Conservation (phyloP, 2,797 vertebrate species). For the Hydrocynus forskahlii region DNA sequence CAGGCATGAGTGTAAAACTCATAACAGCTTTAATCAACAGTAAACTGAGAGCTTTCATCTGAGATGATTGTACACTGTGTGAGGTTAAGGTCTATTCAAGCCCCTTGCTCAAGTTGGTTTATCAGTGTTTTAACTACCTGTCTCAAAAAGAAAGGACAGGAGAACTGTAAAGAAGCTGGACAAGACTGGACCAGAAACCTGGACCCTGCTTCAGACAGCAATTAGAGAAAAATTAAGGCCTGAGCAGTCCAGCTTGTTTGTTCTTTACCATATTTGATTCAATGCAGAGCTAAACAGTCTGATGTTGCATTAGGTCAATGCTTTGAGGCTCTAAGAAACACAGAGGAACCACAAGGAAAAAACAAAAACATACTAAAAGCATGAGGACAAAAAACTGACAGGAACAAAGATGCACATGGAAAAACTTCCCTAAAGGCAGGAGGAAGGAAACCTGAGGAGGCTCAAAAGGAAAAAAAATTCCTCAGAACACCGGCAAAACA, state of each 20-base stretch:
- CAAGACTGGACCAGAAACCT: not conserved
- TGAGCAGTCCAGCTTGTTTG: not conserved
- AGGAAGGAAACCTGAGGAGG: no score
- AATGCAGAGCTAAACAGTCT: not conserved
- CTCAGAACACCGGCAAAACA: no score
- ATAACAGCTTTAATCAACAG: not conserved
- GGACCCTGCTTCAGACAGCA: not conserved
- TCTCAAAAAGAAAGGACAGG: not conserved
- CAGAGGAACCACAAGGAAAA: no score
- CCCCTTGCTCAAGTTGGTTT: not conserved
- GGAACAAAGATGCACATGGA: no score
- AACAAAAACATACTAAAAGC: no score
- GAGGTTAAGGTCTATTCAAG: not conserved
- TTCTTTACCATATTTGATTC: not conserved
- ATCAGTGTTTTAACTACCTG: not conserved
- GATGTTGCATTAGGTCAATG: not conserved
- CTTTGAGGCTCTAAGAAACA: not conserved
- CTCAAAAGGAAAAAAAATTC: no score
- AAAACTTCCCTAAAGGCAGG: no score
- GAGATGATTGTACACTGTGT: not conserved
- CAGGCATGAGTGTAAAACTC: not conserved
- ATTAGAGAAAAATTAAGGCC: not conserved
- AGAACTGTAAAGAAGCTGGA: not conserved
- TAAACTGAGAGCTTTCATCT: not conserved
- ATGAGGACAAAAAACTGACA: no score